A percentile compares a stretch with the other conserved stretches of the same genome.
These are phyloP conservation scores for Lydus trimaculatus DNA, from an alignment of 2,888 invertebrate species.

Conservation along the genomic window DNA sequence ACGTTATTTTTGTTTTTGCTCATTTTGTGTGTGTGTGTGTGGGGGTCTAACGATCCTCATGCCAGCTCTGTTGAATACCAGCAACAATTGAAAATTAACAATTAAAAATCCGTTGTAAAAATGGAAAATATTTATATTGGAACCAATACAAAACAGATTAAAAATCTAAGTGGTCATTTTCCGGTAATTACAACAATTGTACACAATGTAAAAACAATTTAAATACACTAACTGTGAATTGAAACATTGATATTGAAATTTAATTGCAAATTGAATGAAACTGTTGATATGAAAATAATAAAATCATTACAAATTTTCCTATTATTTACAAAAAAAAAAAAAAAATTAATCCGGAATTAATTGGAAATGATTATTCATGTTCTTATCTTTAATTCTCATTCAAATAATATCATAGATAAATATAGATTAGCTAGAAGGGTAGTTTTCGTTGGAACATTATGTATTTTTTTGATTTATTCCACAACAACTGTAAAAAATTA, in stretches of 20 bases:
- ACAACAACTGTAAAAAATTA: neutral
- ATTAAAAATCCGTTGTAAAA: too few relatives aligned
- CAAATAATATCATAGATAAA: too few relatives aligned
- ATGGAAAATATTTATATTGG: neutral
- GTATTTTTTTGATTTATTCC: neutral
- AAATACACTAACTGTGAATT: neutral
- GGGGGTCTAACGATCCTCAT: too few relatives aligned
- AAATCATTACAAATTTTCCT: neutral
- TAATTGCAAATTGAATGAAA: constrained; percentile 1
- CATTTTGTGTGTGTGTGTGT: too few relatives aligned
- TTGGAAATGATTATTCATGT: neutral
- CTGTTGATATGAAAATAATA: constrained; percentile 3
- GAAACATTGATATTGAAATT: constrained; percentile 4
- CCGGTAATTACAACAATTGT: constrained; percentile 5
- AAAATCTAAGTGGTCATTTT: neutral
- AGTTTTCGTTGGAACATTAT: neutral
- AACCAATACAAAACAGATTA: neutral
- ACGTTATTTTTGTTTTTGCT: too few relatives aligned
- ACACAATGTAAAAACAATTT: constrained; percentile 3
- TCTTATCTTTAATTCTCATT: neutral
- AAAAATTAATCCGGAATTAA: neutral
- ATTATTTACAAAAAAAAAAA: neutral
- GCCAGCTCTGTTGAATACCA: too few relatives aligned
- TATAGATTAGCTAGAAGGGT: too few relatives aligned
- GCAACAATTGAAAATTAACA: too few relatives aligned